Percentiles rank a stretch among this genome's conserved stretches.
phyloP scores from a whole-genome alignment of 2,888 invertebrate species.

The Meiosimyza platycephala region DNA sequence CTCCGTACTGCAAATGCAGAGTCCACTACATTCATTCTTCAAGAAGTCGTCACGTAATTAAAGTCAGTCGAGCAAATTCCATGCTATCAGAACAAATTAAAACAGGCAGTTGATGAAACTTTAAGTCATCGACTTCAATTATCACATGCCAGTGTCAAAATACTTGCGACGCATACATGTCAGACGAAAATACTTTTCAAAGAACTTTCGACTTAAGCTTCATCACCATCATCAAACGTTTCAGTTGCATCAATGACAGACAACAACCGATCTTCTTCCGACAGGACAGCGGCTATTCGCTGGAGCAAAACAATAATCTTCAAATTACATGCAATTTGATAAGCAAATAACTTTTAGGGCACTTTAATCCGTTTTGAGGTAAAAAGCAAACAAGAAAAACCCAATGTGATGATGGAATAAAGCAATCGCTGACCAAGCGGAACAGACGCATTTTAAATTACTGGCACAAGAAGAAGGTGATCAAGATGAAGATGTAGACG shows the following conservation, averaged over 20 bases:
- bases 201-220: too few relatives aligned
- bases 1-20: slow-evolving; percentile 9
- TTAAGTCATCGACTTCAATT: too few relatives aligned
- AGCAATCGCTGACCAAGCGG: slow-evolving; percentile 4
- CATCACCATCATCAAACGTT: too few relatives aligned
- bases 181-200: too few relatives aligned
- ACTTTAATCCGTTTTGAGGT: slow-evolving; percentile 3
- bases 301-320: not conserved
- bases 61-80: not conserved
- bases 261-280: too few relatives aligned
- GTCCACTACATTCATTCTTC: not conserved
- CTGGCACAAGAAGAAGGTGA: not conserved
- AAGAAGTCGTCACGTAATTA: slow-evolving; percentile 1
- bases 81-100: not conserved
- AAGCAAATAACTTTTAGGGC: slow-evolving; percentile 8
- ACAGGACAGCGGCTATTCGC: too few relatives aligned
- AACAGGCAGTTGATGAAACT: too few relatives aligned
- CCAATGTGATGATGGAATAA: not conserved
- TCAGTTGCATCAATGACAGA: too few relatives aligned
- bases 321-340: slow-evolving; percentile 23
- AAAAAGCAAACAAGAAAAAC: not conserved
- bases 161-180: too few relatives aligned
- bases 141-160: too few relatives aligned
- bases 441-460: not conserved
- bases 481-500: not conserved